Percentiles rank a stretch among this genome's conserved stretches.
These are phyloP conservation scores for Ochropleura leucogaster DNA, from an alignment of 2,888 invertebrate genomes.

Conservation along the genomic window DNA sequence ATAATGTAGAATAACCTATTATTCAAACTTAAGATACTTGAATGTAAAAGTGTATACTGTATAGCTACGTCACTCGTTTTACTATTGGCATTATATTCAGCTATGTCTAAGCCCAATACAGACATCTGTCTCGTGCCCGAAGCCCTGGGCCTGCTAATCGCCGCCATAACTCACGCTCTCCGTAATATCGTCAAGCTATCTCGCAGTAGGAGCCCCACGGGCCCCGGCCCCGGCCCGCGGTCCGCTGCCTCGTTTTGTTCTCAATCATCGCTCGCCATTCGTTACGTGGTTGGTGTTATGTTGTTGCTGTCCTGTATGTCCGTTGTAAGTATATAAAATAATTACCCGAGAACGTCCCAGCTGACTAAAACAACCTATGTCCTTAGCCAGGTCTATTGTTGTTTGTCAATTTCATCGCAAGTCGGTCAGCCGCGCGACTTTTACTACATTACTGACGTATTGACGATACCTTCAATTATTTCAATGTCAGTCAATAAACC, in stretches of 20 bases:
- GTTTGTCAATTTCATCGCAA: background rate
- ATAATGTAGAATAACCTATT: background rate
- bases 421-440: too few relatives aligned
- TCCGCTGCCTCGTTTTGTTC: background rate
- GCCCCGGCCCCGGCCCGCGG: background rate
- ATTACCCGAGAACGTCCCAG: background rate
- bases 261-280: slow-evolving; percentile 36
- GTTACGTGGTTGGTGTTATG: slow-evolving; percentile 1
- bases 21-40: background rate
- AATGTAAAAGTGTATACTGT: background rate
- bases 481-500: background rate
- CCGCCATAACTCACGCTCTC: slow-evolving; percentile 25
- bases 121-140: background rate
- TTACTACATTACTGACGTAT: background rate
- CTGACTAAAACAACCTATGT: background rate
- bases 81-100: background rate
- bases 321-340: slow-evolving; percentile 3
- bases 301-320: background rate
- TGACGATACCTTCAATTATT: background rate
- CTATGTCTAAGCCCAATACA: background rate
- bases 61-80: background rate
- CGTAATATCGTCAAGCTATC: slow-evolving; percentile 48
- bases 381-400: background rate
- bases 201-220: slow-evolving; percentile 31
- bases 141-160: slow-evolving; percentile 26